Conservation (phyloP, 2,113 vertebrate species). For the Oryctolagus cuniculus region DNA sequence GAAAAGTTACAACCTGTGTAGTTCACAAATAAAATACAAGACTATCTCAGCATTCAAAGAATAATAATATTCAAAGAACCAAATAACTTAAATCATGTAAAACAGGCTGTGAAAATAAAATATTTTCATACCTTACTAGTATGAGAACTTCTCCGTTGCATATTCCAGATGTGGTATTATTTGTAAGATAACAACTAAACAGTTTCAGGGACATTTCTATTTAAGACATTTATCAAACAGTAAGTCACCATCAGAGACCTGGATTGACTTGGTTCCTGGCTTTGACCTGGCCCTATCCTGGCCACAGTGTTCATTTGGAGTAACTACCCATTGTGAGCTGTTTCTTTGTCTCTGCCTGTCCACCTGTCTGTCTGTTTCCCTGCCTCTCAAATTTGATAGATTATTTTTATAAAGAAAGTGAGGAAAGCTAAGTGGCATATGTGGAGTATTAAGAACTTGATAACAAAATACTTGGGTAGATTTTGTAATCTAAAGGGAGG, state of each 20-base stretch:
- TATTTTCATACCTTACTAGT: not conserved
- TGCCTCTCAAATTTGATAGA: no score
- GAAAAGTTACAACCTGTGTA: slow-evolving; percentile 7
- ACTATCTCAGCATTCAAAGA: slow-evolving; percentile 15
- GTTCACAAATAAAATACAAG: not conserved
- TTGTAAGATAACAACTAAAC: not conserved
- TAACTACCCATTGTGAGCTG: no score
- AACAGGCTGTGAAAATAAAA: not conserved
- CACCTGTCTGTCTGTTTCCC: no score
- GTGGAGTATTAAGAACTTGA: not conserved
- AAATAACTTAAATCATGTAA: not conserved
- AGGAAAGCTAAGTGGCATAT: not conserved
- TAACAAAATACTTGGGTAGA: not conserved
- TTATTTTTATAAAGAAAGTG: not conserved
- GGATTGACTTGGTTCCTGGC: no score
- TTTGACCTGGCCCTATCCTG: no score
- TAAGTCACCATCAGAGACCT: not conserved
- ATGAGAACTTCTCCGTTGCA: not conserved
- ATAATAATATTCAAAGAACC: slow-evolving; percentile 12
- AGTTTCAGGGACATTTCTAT: not conserved
- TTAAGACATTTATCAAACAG: not conserved
- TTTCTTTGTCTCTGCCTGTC: no score
- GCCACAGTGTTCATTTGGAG: no score
- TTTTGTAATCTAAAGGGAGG: slow-evolving; percentile 4
- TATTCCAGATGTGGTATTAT: not conserved